Conservation (phyloP, 2,888 invertebrate genomes). For the Nowickia ferox region DNA sequence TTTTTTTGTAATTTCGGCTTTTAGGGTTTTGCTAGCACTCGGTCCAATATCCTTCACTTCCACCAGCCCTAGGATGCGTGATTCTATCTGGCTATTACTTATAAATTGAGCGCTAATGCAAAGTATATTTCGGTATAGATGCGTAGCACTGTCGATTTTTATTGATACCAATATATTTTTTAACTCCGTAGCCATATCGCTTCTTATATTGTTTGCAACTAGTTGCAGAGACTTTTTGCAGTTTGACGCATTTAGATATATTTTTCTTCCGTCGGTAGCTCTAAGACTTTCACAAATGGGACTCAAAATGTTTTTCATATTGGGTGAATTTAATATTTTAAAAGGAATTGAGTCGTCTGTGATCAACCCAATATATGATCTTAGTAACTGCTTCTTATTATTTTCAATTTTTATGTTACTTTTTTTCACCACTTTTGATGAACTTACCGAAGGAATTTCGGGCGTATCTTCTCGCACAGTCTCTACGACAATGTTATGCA, state of each 20-base stretch:
- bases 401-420: constrained; percentile 14
- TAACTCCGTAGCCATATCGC: constrained; percentile 9
- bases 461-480: background rate
- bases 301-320: constrained; percentile 42
- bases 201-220: constrained; percentile 18
- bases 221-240: constrained; percentile 1
- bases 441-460: background rate
- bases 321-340: constrained; percentile 67
- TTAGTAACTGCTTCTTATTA: background rate
- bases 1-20: too few species aligned
- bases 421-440: constrained; percentile 8
- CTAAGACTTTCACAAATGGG: constrained; percentile 25
- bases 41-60: too few species aligned
- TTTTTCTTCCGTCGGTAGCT: background rate
- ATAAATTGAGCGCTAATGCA: constrained; percentile 40
- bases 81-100: constrained; percentile 9
- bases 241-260: background rate
- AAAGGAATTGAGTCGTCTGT: constrained; percentile 66
- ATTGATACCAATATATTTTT: constrained; percentile 20
- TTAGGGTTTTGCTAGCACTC: too few species aligned
- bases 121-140: constrained; percentile 15
- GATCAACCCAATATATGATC: constrained; percentile 60
- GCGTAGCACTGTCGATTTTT: constrained; percentile 34
- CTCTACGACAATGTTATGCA: background rate
- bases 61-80: constrained; percentile 10